These are phyloP conservation scores for Pluvianellus socialis DNA, from an alignment of 2,113 vertebrate genomes.

Conservation along the genomic window DNA sequence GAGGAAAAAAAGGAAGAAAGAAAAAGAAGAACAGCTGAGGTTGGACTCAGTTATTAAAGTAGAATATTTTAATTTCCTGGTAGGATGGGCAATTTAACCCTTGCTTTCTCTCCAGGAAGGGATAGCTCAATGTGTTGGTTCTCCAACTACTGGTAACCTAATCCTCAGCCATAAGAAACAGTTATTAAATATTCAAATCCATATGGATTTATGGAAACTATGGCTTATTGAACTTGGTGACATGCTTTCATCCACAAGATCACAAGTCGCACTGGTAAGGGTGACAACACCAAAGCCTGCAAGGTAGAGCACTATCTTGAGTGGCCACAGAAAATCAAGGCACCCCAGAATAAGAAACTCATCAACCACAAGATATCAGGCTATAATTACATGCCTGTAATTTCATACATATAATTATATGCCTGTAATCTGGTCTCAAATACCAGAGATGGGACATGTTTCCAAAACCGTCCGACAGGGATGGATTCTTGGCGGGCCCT, in stretches of 20 bases:
- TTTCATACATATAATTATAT: not conserved
- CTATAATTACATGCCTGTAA: not conserved
- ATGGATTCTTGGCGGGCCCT: not conserved
- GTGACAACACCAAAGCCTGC: accelerated
- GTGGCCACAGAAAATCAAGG: not conserved
- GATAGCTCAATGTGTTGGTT: not conserved
- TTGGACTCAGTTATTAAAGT: not conserved
- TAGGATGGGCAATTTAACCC: not conserved
- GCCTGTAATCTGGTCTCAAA: no score
- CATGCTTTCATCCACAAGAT: not conserved
- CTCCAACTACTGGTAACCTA: not conserved
- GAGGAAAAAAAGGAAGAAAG: accelerated
- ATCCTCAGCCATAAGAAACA: not conserved
- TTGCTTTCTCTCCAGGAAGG: not conserved
- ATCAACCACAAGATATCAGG: not conserved
- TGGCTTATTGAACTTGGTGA: not conserved
- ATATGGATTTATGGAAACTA: not conserved
- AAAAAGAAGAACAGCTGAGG: not conserved
- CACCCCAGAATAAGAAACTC: not conserved
- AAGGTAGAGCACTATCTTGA: not conserved
- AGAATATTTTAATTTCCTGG: not conserved
- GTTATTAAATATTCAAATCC: not conserved
- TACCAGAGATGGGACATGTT: not conserved
- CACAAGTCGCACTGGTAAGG: not conserved
- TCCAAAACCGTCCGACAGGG: not conserved